phyloP scores from a whole-genome alignment of 2,888 invertebrate species.

The Halictus quadricinctus region DNA sequence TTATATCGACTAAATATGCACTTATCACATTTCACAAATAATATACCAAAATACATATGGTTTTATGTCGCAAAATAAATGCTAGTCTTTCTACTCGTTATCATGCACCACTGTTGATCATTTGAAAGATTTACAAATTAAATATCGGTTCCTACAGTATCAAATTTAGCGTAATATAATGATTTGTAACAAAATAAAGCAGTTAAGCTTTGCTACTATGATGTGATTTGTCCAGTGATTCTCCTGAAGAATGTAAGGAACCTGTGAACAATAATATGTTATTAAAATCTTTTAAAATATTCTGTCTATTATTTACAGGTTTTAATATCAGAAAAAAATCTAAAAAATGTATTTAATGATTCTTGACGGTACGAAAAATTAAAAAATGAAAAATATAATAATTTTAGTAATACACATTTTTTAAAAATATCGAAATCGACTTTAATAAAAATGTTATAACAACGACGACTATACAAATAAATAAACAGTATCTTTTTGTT shows the following conservation, averaged over 20 bases:
- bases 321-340: neutral
- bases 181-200: conserved; percentile 68
- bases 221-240: conserved; percentile 80
- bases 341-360: conserved; percentile 26
- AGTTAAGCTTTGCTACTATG: conserved; percentile 78
- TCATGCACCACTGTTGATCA: conserved; percentile 49
- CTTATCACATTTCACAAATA: conserved; percentile 47
- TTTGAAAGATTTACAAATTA: conserved; percentile 53
- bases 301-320: neutral
- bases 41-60: conserved; percentile 45
- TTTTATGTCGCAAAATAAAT: conserved; percentile 34
- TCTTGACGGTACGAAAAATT: neutral
- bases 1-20: conserved; percentile 12
- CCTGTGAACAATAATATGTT: conserved; percentile 69
- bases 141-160: conserved; percentile 45
- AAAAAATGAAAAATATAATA: neutral
- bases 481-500: neutral
- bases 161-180: conserved; percentile 50
- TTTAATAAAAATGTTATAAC: neutral
- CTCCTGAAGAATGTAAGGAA: conserved; percentile 81
- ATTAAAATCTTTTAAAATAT: neutral
- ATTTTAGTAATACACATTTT: neutral
- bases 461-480: neutral
- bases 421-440: conserved; percentile 19
- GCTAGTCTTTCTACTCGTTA: conserved; percentile 37